These are phyloP conservation scores for Hemibagrus wyckioides DNA, from an alignment of 2,113 vertebrate species.

Conservation along the genomic window DNA sequence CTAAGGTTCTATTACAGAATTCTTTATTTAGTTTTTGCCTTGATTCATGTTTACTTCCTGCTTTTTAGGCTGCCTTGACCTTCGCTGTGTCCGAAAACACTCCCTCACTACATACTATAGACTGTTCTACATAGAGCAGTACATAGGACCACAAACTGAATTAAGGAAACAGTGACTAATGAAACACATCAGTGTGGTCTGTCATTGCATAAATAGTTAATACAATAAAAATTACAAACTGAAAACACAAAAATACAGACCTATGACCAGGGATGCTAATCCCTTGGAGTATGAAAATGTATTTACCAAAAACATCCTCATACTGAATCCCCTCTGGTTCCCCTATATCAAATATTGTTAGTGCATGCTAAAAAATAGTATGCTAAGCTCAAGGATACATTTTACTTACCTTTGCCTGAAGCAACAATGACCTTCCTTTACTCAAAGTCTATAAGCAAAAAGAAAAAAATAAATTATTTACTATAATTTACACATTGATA, in stretches of 20 bases:
- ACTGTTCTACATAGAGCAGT: background rate
- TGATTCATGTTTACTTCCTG: background rate
- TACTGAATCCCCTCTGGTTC: background rate
- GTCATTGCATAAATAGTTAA: background rate
- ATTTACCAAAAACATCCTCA: too few relatives aligned
- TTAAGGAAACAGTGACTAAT: background rate
- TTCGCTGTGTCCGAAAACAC: background rate
- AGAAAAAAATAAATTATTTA: constrained; percentile 39
- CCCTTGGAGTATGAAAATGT: background rate
- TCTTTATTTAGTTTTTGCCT: background rate
- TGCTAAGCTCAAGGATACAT: background rate
- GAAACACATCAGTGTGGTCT: background rate
- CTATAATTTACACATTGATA: background rate
- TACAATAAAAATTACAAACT: background rate
- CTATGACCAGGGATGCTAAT: background rate
- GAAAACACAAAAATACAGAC: background rate
- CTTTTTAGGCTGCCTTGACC: background rate
- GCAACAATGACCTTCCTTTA: constrained; percentile 90
- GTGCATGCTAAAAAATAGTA: background rate
- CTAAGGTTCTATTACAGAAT: background rate
- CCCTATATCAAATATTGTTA: background rate
- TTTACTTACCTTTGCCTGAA: constrained; percentile 91
- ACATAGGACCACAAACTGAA: background rate
- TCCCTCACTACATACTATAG: background rate
- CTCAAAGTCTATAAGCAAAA: constrained; percentile 81